Percentiles rank a stretch among this genome's conserved stretches.
Evolutionary conservation across 2,888 invertebrate species (phyloP).

Genomic region (Lasius platythorax): DNA sequence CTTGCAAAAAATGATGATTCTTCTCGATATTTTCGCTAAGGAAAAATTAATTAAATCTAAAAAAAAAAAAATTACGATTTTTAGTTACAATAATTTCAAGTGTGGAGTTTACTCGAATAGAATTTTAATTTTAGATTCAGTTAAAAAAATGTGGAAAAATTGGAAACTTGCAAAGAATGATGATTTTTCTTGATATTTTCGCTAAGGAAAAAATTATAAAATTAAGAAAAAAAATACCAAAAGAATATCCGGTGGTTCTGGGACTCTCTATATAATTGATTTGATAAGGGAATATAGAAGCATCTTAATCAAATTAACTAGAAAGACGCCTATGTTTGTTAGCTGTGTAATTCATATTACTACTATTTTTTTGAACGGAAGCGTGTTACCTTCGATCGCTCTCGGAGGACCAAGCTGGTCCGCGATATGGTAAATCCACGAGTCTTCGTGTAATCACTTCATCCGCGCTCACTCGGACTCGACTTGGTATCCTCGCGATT

Average conservation of each 20-base stretch:
- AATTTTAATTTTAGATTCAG: not conserved
- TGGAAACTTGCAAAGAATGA: not conserved
- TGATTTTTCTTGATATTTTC: too few relatives aligned
- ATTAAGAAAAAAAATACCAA: too few relatives aligned
- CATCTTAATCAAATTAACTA: too few relatives aligned
- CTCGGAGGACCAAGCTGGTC: constrained; percentile 74
- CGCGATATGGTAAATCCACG: constrained; percentile 67
- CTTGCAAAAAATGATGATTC: too few relatives aligned
- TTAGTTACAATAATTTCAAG: not conserved
- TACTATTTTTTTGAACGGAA: constrained; percentile 16
- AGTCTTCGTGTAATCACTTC: constrained; percentile 69
- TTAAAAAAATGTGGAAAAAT: not conserved
- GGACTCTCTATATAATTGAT: too few relatives aligned
- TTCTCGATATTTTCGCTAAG: too few relatives aligned
- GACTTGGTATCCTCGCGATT: constrained; percentile 61
- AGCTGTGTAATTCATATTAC: not conserved
- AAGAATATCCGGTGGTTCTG: too few relatives aligned
- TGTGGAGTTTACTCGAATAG: not conserved
- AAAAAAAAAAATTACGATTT: not conserved
- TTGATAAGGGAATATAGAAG: too few relatives aligned
- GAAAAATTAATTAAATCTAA: too few relatives aligned
- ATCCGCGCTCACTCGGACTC: constrained; percentile 72
- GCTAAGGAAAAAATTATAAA: too few relatives aligned
- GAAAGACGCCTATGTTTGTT: not conserved
- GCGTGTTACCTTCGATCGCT: constrained; percentile 71